Base-by-base conservation (phyloP, 2,888 invertebrate genomes). In the Drosophila nr. perissopoda region DNA sequence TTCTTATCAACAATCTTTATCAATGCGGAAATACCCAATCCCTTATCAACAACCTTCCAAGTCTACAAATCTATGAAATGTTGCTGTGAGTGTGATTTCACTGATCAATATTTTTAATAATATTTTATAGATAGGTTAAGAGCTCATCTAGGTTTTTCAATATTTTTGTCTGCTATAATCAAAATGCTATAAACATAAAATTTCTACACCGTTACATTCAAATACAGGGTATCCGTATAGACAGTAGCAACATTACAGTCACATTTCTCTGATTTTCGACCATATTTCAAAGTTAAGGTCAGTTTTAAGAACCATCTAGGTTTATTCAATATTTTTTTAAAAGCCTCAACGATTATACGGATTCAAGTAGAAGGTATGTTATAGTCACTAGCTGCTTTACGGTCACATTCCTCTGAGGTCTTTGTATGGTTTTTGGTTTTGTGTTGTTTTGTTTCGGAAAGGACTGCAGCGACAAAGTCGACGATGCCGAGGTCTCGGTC, bases 401-500 rank as follows among this genome's bases (percentile, higher is more conserved):
- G 4, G 11, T n/a, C 33, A 29, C 36, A 69, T 69, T 61, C 69
- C 69, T 57, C n/a, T 11, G n/a, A 38, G 53, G 62, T 60, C 49
- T 69, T 69, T 70, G 58, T 66, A 49, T 69, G 21, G 58, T 40
- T 63, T 69, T 77, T 54, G n/a, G 25, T 13, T 63, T 60, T 61
- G 65, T 61, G 68, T 64, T 65, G 68, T 62, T 79, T 73, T 57
- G 75, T 70, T 49, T 62, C 73, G 73, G 81, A 77, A 73, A 73
- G 73, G 78, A 80, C 77, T 73, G 69, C 63, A 59, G 48, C 78
- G 77, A 73, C 74, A 63, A 72, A 60, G 80, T 64, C 80, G 61
- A 54, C 70, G 67, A 21, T 56, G 60, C 18, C 76, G 79, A 79
- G 69, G 68, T 76, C 58, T 68, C 27, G 53, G 62, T 78, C 69